Evolutionary conservation across 2,888 invertebrate species (phyloP).

Genomic region (Gymnosoma rotundatum): DNA sequence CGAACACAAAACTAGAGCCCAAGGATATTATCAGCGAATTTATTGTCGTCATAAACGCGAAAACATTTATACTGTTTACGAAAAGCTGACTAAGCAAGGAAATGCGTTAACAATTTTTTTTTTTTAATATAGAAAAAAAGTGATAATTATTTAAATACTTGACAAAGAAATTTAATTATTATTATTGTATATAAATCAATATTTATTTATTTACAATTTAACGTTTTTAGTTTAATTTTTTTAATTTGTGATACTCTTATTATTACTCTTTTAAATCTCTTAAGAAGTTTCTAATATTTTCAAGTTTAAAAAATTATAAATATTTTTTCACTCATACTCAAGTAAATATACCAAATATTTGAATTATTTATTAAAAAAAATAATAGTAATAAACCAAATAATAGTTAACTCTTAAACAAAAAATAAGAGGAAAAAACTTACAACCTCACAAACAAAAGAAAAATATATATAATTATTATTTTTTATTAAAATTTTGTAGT

Average conservation of each 20-base stretch:
- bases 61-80: not conserved
- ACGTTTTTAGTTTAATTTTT: slow-evolving; percentile 13
- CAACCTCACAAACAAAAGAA: not conserved
- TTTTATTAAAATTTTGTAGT: slow-evolving; percentile 13
- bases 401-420: slow-evolving; percentile 23
- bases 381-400: slow-evolving; percentile 56
- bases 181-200: too few relatives aligned
- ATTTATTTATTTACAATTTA: not conserved
- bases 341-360: slow-evolving; percentile 68
- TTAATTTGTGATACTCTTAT: slow-evolving; percentile 51
- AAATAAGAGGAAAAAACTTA: slow-evolving; percentile 9
- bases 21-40: not conserved
- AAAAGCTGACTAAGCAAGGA: not conserved
- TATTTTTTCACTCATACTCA: slow-evolving; percentile 45
- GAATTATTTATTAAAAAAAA: slow-evolving; percentile 47
- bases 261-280: not conserved
- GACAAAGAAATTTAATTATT: slow-evolving; percentile 30
- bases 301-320: slow-evolving; percentile 38
- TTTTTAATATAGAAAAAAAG: slow-evolving; percentile 13
- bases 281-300: slow-evolving; percentile 30
- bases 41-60: not conserved
- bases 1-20: not conserved
- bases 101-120: not conserved
- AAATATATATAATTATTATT: not conserved
- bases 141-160: slow-evolving; percentile 41